Conservation (phyloP, 2,888 invertebrate genomes). For the Cryptus armator region DNA sequence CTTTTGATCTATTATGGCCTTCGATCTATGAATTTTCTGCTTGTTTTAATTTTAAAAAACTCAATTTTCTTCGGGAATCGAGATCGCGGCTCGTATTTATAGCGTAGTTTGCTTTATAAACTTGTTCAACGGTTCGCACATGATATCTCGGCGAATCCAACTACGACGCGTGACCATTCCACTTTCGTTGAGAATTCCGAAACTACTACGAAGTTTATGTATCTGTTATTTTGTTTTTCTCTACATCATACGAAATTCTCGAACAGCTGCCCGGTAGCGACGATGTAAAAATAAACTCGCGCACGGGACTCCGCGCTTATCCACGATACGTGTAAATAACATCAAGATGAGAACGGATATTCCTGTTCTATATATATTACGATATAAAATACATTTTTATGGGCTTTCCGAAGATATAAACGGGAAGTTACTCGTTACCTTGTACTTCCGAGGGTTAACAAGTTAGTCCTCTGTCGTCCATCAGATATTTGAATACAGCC, state of each 20-base stretch:
- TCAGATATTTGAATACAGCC: slow-evolving; percentile 78
- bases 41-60: neutral
- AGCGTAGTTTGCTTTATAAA: neutral
- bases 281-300: slow-evolving; percentile 63
- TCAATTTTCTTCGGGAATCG: neutral
- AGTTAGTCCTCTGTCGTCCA: slow-evolving; percentile 82
- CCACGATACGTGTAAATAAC: slow-evolving; percentile 7
- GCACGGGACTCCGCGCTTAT: slow-evolving; percentile 8
- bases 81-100: neutral
- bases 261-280: slow-evolving; percentile 51
- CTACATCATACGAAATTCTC: slow-evolving; percentile 56
- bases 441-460: slow-evolving; percentile 81
- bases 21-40: neutral
- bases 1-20: neutral
- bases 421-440: slow-evolving; percentile 72
- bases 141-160: neutral
- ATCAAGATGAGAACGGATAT: neutral
- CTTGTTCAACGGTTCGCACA: neutral
- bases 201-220: slow-evolving; percentile 32
- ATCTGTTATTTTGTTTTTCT: slow-evolving; percentile 50
- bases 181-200: slow-evolving; percentile 33
- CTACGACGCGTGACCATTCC: slow-evolving; percentile 1
- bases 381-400: slow-evolving; percentile 61
- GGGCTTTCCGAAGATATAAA: neutral
- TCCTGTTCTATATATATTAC: neutral